Percentiles rank a stretch among this genome's conserved stretches.
These are phyloP conservation scores for Crypturellus undulatus DNA, from an alignment of 2,113 vertebrate species.

Conservation along the genomic window DNA sequence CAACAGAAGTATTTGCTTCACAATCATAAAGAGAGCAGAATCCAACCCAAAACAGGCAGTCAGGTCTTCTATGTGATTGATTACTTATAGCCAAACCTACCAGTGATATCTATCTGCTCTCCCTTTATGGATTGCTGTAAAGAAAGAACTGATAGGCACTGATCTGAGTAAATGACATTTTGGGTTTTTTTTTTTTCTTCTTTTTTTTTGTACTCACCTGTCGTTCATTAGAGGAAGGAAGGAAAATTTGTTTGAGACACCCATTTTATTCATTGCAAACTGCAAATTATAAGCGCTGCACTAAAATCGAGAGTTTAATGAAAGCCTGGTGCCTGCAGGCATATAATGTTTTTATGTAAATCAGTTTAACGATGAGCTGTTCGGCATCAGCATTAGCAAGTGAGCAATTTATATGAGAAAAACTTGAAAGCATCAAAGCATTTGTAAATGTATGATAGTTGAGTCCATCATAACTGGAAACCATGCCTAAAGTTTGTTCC, in stretches of 20 bases:
- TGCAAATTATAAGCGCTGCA: slow-evolving; percentile 7
- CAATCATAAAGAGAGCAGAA: not conserved
- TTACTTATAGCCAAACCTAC: not conserved
- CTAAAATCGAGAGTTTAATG: not conserved
- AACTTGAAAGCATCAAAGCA: slow-evolving; percentile 6
- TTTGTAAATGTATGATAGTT: not conserved
- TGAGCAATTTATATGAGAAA: slow-evolving; percentile 12
- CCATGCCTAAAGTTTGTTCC: not conserved
- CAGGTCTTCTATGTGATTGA: not conserved
- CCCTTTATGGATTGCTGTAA: not conserved
- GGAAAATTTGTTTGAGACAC: not conserved
- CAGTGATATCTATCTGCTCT: not conserved
- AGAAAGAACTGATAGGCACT: not conserved
- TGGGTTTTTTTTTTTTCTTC: too few species aligned
- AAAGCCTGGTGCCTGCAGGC: not conserved
- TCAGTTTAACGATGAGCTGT: slow-evolving; percentile 29
- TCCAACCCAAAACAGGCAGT: not conserved
- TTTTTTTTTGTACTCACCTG: not conserved
- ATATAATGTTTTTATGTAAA: slow-evolving; percentile 19
- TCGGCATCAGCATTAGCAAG: slow-evolving; percentile 25
- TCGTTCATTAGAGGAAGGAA: not conserved
- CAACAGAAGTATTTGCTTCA: not conserved
- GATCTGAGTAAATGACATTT: not conserved
- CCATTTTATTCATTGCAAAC: not conserved
- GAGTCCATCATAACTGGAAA: slow-evolving; percentile 11